A percentile compares a stretch with the other conserved stretches of the same genome.
Conservation (phyloP, 2,797 vertebrate species). For the Squalus acanthias region DNA sequence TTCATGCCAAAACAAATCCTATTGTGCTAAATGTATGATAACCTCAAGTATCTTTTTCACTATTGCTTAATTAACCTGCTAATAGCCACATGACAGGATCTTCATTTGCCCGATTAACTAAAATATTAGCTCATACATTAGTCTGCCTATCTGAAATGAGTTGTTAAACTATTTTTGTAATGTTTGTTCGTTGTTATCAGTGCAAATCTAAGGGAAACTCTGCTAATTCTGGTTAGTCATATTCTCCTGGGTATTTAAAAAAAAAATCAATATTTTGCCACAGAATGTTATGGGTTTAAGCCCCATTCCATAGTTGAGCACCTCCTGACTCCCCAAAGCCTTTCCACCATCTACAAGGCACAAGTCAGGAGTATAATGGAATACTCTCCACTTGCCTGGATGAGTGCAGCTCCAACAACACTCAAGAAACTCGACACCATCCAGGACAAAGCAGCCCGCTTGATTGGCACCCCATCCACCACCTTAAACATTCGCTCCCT, state of each 20-base stretch:
- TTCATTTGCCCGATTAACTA: conserved; percentile 60
- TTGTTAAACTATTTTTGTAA: conserved; percentile 31
- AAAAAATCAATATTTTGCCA: not conserved
- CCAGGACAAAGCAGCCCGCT: too few relatives aligned
- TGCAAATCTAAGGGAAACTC: not conserved
- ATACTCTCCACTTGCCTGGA: too few relatives aligned
- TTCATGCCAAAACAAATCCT: conserved; percentile 61
- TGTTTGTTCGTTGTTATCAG: not conserved
- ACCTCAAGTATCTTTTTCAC: conserved; percentile 66
- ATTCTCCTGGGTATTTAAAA: not conserved
- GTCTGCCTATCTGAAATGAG: not conserved
- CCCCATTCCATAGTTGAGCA: not conserved
- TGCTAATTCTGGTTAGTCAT: not conserved
- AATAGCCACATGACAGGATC: conserved; percentile 65
- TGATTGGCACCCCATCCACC: too few relatives aligned
- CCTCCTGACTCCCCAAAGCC: too few relatives aligned
- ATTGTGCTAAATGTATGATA: conserved; percentile 62
- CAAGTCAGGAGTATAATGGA: too few relatives aligned
- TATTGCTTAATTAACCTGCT: conserved; percentile 82
- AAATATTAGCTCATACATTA: conserved; percentile 44
- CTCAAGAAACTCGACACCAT: too few relatives aligned
- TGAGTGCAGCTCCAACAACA: too few relatives aligned
- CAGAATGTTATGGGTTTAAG: not conserved
- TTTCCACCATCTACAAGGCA: too few relatives aligned
- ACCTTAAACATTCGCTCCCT: too few relatives aligned